Conservation (phyloP, 2,888 invertebrate species). For the Dichetophora obliterata region DNA sequence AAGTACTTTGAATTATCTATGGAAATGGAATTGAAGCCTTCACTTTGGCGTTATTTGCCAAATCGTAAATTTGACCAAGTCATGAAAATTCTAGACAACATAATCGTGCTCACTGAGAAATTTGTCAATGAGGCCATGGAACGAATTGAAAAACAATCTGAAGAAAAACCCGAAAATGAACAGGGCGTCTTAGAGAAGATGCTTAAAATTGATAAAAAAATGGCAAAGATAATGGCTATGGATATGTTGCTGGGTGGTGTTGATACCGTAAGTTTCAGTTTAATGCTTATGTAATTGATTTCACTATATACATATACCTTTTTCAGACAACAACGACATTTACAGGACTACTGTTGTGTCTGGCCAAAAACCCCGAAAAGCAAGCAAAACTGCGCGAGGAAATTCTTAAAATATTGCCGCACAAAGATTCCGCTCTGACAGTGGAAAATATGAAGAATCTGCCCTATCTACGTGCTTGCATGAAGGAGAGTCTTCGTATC, state of each 20-base stretch:
- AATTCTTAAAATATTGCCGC: conserved; percentile 62
- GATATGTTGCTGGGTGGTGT: conserved; percentile 81
- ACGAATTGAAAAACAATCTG: conserved; percentile 49
- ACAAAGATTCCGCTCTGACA: conserved; percentile 69
- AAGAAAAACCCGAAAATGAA: conserved; percentile 57
- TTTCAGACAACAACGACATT: conserved; percentile 59
- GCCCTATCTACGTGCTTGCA: conserved; percentile 79
- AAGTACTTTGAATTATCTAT: conserved; percentile 44
- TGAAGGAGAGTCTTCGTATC: conserved; percentile 79
- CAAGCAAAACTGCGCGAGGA: conserved; percentile 77
- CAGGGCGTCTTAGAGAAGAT: conserved; percentile 77
- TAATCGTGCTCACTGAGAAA: conserved; percentile 55
- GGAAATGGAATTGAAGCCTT: conserved; percentile 57
- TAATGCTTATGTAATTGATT: conserved; percentile 34
- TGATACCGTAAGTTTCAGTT: conserved; percentile 75
- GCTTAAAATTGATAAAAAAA: conserved; percentile 73
- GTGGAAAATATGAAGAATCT: conserved; percentile 70
- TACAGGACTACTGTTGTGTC: conserved; percentile 52
- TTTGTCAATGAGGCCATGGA: conserved; percentile 65
- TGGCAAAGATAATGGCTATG: conserved; percentile 77
- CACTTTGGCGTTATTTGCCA: conserved; percentile 53
- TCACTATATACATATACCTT: background rate
- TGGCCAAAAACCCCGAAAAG: conserved; percentile 76
- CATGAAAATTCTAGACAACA: conserved; percentile 55
- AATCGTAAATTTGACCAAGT: conserved; percentile 54